These are phyloP conservation scores for Isotomurus palustris DNA, from an alignment of 2,888 invertebrate genomes.

Conservation along the genomic window DNA sequence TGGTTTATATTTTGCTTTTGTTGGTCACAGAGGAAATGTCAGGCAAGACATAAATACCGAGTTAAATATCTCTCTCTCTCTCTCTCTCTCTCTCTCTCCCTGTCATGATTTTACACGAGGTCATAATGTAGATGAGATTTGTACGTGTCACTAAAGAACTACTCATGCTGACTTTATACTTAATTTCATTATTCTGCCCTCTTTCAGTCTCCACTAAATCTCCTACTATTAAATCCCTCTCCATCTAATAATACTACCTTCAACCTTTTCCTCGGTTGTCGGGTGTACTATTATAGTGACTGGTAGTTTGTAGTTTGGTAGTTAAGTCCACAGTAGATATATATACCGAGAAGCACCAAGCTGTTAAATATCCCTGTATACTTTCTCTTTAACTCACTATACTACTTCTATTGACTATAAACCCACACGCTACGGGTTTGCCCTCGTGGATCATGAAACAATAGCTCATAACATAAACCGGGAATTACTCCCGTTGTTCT, in stretches of 20 bases:
- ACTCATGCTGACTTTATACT: slow-evolving; percentile 21
- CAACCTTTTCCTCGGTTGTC: too few relatives aligned
- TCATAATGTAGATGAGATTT: slow-evolving; percentile 18
- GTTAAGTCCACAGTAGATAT: too few relatives aligned
- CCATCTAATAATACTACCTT: too few relatives aligned
- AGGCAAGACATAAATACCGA: slow-evolving; percentile 13
- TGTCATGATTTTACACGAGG: slow-evolving; percentile 12
- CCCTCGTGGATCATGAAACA: slow-evolving; percentile 4
- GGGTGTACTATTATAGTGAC: too few relatives aligned
- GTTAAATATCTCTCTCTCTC: slow-evolving; percentile 17
- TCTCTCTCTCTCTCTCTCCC: too few relatives aligned
- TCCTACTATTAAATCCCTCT: too few relatives aligned
- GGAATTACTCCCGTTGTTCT: slow-evolving; percentile 4
- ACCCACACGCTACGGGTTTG: too few relatives aligned
- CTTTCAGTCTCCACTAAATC: not conserved
- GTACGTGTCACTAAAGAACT: slow-evolving; percentile 20
- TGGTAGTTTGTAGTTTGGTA: too few relatives aligned
- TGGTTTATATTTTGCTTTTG: slow-evolving; percentile 5
- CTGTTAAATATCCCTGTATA: too few relatives aligned
- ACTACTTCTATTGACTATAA: too few relatives aligned
- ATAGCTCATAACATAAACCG: slow-evolving; percentile 3
- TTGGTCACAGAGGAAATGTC: slow-evolving; percentile 13
- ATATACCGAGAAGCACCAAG: too few relatives aligned
- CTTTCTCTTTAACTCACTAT: too few relatives aligned
- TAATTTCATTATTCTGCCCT: slow-evolving; percentile 16